phyloP scores from a whole-genome alignment of 2,113 vertebrate species.

The Arvicanthis niloticus region DNA sequence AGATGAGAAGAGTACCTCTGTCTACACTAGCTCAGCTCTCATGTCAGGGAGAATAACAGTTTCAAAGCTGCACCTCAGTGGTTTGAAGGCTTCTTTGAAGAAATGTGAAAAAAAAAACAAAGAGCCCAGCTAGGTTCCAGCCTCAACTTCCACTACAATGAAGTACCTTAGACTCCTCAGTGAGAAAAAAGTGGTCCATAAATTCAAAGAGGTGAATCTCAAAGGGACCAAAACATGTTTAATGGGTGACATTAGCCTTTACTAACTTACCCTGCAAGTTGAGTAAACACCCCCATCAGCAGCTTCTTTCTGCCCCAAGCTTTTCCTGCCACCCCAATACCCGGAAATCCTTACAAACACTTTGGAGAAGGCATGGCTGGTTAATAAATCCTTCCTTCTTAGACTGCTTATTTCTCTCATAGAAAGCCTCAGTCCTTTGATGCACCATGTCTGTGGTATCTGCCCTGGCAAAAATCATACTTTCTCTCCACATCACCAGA shows the following conservation, averaged over 20 bases:
- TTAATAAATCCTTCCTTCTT: neutral
- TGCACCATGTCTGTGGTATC: neutral
- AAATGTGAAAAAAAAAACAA: conserved; percentile 38
- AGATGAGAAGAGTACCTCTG: conserved; percentile 41
- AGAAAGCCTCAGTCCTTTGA: neutral
- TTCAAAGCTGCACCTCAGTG: conserved; percentile 21
- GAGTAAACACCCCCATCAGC: neutral
- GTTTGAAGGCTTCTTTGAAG: conserved; percentile 35
- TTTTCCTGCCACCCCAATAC: neutral
- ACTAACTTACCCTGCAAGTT: neutral
- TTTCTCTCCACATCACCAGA: conserved; percentile 31
- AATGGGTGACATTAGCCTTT: neutral
- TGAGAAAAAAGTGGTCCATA: conserved; percentile 18
- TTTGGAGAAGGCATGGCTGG: neutral
- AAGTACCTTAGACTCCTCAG: neutral
- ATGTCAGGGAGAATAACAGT: neutral
- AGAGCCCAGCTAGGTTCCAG: neutral
- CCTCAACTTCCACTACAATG: neutral
- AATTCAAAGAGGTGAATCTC: neutral
- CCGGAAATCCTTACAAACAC: neutral
- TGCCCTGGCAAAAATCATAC: neutral
- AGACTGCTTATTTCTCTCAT: neutral
- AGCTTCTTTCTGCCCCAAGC: neutral
- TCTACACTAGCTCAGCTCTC: neutral
- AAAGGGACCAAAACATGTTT: neutral